Conservation (phyloP, 2,113 vertebrate species). For the Mus pahari region DNA sequence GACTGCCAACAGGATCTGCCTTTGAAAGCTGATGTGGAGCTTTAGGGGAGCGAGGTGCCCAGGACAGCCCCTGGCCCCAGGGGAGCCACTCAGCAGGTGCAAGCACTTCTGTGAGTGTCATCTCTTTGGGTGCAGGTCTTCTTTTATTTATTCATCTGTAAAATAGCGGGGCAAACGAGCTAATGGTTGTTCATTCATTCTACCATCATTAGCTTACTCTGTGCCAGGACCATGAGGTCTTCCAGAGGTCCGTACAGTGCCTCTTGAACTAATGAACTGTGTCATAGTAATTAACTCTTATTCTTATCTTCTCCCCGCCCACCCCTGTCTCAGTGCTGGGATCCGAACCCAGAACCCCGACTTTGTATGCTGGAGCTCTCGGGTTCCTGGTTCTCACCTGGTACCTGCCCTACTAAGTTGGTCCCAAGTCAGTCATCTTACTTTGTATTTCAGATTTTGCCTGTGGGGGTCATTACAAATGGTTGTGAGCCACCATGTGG, state of each 20-base stretch:
- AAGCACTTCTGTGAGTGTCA: not conserved
- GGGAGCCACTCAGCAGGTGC: not conserved
- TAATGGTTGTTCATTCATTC: not conserved
- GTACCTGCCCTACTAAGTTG: not conserved
- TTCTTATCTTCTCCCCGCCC: not conserved
- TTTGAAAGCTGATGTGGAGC: not conserved
- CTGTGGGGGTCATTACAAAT: not conserved
- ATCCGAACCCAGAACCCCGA: not conserved
- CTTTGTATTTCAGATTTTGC: constrained; percentile 28
- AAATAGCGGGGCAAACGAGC: not conserved
- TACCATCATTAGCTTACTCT: not conserved
- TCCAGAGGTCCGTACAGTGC: not conserved
- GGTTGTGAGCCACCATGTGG: too few relatives aligned
- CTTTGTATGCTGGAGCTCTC: not conserved
- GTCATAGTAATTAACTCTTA: not conserved
- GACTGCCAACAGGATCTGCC: too few relatives aligned
- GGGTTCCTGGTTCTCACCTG: not conserved
- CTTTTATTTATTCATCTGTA: not conserved
- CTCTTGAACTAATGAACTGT: not conserved
- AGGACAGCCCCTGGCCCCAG: not conserved
- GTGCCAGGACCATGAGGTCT: not conserved
- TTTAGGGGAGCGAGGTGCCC: not conserved
- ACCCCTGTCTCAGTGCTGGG: not conserved
- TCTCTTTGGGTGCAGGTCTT: not conserved
- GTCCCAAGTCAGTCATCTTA: not conserved